Base-by-base conservation (phyloP, 2,113 vertebrate genomes). In the Nothobranchius kuhntae region DNA sequence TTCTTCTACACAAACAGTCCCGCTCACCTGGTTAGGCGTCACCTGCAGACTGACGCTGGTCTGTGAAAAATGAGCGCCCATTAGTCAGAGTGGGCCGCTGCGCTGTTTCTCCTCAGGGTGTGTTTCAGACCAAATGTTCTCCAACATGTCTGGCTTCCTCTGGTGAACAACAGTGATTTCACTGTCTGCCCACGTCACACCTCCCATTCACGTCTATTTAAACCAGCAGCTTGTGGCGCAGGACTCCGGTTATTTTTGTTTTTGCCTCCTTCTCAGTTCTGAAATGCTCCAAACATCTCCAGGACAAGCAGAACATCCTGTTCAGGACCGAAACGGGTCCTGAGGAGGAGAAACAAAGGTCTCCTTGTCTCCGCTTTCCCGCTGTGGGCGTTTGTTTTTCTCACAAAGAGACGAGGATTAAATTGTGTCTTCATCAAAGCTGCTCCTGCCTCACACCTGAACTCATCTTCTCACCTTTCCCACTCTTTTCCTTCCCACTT, bases 111-210 rank as follows among this genome's bases (percentile, higher is more conserved):
- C 52, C 57, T 58, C 44, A 30, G 67, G 54, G 59, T 72, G 63
- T 78, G 61, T 64, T 68, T 58, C 66, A 26, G 53, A 79, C 74
- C 82, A 86, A 90, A 85, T 86, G 84, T 81, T 83, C 83, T 81
- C 70, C 84, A 79, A 82, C 85, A 86, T 79, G 86, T 85, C 81
- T 72, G 87, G 86, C 82, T 84, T 86, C 82, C 85, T 78, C 38
- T 48, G 38, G 72, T 64, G 86, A 86, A 40, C 69, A 74, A 70
- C 72, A 71, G 80, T 68, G 69, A 75, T 81, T 83, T 69, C 80
- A 66, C 67, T 65, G 54, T 36, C 73, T 61, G 75, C 87, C 87
- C 87, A 87, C 89, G 62, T 87, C 51, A 85, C 89, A 90, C 89
- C 89, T 89, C 87, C 86, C 74, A 78, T 85, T 81, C 78, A 71